Evolutionary conservation across 2,888 invertebrate species (phyloP), one percentile per base, ranked within the genome.

Genomic region (Frankliniella intonsa): DNA sequence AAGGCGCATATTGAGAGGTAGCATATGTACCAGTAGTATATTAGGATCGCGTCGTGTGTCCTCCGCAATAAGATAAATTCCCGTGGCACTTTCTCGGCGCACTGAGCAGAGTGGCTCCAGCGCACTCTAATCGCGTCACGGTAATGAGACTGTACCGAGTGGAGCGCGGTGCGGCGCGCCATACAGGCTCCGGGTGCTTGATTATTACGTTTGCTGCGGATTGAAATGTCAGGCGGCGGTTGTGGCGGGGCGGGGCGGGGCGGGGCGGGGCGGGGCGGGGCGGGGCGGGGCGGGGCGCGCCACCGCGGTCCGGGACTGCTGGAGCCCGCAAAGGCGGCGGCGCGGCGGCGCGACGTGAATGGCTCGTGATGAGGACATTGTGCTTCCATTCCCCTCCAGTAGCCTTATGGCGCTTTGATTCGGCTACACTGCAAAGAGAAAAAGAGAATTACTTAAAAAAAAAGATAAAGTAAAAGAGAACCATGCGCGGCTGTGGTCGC

Each of bases 191-290:
- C 38, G 38, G 38, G 38, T 38, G 38, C 3, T 76, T 22, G 22
- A 76, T 76, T 76, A 76, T 76, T 25, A 76, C 69, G 69, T 76
- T 76, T 76, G 69, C 22, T 19, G 17, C 22, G 69, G 69, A 76
- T 76, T 76, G 69, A 76, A 76, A 76, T 76, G 69, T 76, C 69
- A 76, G 69, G 65, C 22, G 22, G 69, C 22, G n/a, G 65, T n/a
- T n/a, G 65, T n/a, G 19, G 65, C 69, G 25, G 5, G 22, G 69
- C 9, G 22, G 5, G 22, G 0, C n/a, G 69, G 3, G 8, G 69
- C 22, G n/a, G 62, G 11, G 3, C 7, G n/a, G 62, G 11, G 11
- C 12, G 55, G 55, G 55, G 7, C 14, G 3, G 17, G 3, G 55
- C 14, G 69, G 19, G 2, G 65, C n/a, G 2, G 1, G 65, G 65